Conservation (phyloP, 2,797 vertebrate genomes). For the Aeoliscus strigatus region DNA sequence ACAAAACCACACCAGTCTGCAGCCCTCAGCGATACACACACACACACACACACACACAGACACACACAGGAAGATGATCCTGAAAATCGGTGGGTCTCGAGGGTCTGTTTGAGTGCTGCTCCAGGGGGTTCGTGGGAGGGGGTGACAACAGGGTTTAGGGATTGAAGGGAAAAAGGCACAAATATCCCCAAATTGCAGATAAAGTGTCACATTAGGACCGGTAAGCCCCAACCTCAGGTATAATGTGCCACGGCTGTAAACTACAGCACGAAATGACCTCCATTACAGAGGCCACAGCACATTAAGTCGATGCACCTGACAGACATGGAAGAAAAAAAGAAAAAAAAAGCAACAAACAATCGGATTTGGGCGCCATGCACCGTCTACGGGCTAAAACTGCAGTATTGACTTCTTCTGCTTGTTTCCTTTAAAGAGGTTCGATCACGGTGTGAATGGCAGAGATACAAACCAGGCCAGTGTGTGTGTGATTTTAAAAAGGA, state of each 20-base stretch:
- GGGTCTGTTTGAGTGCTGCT: slow-evolving; percentile 71
- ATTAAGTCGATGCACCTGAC: slow-evolving; percentile 62
- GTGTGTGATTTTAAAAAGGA: slow-evolving; percentile 7
- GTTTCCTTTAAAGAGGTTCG: slow-evolving; percentile 27
- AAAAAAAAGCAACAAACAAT: slow-evolving; percentile 49
- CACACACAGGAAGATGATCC: slow-evolving; percentile 56
- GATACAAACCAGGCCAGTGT: slow-evolving; percentile 23
- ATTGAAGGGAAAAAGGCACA: slow-evolving; percentile 56
- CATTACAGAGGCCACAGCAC: slow-evolving; percentile 61
- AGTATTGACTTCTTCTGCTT: slow-evolving; percentile 38
- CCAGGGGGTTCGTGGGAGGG: slow-evolving; percentile 46
- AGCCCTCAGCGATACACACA: slow-evolving; percentile 37
- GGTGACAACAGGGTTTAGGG: slow-evolving; percentile 33
- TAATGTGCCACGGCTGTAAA: slow-evolving; percentile 63
- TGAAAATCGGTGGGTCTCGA: slow-evolving; percentile 61
- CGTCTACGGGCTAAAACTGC: slow-evolving; percentile 50
- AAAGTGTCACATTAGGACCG: slow-evolving; percentile 70
- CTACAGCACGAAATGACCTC: slow-evolving; percentile 64
- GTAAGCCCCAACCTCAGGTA: slow-evolving; percentile 59
- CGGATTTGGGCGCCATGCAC: slow-evolving; percentile 42
- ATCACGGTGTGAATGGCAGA: slow-evolving; percentile 31
- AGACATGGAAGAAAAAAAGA: slow-evolving; percentile 22
- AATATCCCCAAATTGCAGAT: slow-evolving; percentile 72
- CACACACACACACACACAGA: slow-evolving; percentile 38
- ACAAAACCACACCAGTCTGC: slow-evolving; percentile 59